Conservation (phyloP, 2,797 vertebrate species). For the Notolabrus celidotus region DNA sequence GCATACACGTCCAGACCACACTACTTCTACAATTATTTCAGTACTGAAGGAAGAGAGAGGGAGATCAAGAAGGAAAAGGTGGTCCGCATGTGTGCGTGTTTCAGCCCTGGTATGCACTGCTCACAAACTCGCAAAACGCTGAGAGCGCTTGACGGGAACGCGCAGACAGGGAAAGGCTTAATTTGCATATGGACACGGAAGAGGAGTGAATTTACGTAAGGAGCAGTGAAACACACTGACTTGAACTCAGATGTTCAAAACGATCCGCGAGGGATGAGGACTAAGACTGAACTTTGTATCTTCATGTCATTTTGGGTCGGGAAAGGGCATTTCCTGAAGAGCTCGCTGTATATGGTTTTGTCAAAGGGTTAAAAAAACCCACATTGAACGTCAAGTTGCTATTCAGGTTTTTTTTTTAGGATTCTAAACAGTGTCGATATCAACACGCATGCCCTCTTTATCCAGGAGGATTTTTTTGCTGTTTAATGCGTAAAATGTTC, state of each 20-base stretch:
- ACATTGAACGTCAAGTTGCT: constrained; percentile 77
- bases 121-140: constrained; percentile 70
- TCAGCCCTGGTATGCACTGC: constrained; percentile 68
- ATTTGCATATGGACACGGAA: constrained; percentile 81
- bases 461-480: constrained; percentile 75
- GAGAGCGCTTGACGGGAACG: constrained; percentile 63
- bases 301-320: constrained; percentile 54
- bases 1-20: constrained; percentile 55
- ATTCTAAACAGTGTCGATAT: constrained; percentile 62
- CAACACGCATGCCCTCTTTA: constrained; percentile 77
- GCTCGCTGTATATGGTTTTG: constrained; percentile 59
- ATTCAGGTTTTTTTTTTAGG: constrained; percentile 78
- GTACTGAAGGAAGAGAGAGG: constrained; percentile 61
- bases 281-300: constrained; percentile 69
- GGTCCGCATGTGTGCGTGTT: constrained; percentile 60
- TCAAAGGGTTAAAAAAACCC: constrained; percentile 66
- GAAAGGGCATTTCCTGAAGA: constrained; percentile 56
- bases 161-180: constrained; percentile 76
- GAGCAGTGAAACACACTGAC: constrained; percentile 76
- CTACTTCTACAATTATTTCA: constrained; percentile 68
- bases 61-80: constrained; percentile 52
- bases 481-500: constrained; percentile 81
- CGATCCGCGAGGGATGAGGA: constrained; percentile 78
- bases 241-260: constrained; percentile 70
- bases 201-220: constrained; percentile 81